Conservation (phyloP, 2,888 invertebrate genomes). For the Callosobruchus maculatus region DNA sequence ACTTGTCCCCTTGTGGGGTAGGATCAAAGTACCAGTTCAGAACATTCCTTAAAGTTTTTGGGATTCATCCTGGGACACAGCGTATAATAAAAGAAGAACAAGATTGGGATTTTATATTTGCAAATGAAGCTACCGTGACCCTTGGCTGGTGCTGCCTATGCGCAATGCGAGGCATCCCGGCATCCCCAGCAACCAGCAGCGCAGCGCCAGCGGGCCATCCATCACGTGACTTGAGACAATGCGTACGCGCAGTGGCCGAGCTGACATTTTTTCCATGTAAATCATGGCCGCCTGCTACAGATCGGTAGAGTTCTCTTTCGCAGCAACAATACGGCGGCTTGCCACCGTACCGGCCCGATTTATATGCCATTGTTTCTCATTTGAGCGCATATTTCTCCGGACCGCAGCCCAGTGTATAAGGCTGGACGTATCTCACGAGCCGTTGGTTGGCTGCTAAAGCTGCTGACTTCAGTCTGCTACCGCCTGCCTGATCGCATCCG, state of each 20-base stretch:
- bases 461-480: background rate
- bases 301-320: background rate
- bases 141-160: background rate
- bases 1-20: too few species aligned
- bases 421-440: constrained; percentile 39
- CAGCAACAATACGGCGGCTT: background rate
- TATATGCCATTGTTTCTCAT: constrained; percentile 51
- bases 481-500: background rate
- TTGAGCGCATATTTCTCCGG: constrained; percentile 46
- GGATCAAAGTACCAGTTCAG: too few species aligned
- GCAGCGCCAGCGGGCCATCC: too few species aligned
- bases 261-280: background rate
- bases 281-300: background rate
- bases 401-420: constrained; percentile 14
- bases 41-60: too few species aligned
- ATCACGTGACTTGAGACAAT: background rate
- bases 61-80: too few species aligned
- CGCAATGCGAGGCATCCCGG: background rate
- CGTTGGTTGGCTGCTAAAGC: background rate
- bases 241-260: background rate
- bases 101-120: background rate
- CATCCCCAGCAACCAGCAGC: background rate
- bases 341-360: constrained; percentile 37
- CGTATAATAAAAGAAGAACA: too few species aligned
- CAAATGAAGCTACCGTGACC: background rate